These are phyloP conservation scores for Lichenostomus cassidix DNA, from an alignment of 2,113 vertebrate species.

Conservation along the genomic window DNA sequence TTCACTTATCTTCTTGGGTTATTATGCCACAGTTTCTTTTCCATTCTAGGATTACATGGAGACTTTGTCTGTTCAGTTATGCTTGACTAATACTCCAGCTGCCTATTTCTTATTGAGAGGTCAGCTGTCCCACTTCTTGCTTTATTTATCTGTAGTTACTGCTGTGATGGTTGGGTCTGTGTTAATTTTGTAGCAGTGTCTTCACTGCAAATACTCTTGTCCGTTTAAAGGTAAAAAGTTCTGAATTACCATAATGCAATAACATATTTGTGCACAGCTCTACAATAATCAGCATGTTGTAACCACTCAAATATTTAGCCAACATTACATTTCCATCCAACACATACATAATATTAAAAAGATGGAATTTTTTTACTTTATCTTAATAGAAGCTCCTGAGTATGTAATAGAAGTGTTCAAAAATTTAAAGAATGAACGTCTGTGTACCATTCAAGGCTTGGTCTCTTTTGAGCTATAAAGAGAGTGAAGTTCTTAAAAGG, in stretches of 20 bases:
- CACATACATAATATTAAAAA: background rate
- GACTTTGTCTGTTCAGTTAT: background rate
- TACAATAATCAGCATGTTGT: background rate
- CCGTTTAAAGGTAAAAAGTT: background rate
- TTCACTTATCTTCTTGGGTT: background rate
- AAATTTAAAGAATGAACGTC: background rate
- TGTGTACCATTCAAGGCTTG: background rate
- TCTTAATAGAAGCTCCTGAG: background rate
- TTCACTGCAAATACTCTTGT: background rate
- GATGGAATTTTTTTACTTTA: background rate
- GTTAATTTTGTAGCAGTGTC: background rate
- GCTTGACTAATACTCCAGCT: background rate
- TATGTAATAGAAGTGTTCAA: background rate
- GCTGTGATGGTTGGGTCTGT: background rate
- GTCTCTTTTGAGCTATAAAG: background rate
- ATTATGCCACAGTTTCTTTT: background rate
- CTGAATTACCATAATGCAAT: background rate
- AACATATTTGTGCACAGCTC: background rate
- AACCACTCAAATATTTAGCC: background rate
- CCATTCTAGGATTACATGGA: background rate
- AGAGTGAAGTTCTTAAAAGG: background rate
- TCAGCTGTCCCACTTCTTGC: background rate
- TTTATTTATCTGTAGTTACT: background rate
- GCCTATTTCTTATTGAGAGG: background rate
- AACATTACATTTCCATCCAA: background rate